A percentile compares a stretch with the other conserved stretches of the same genome.
Evolutionary conservation across 2,797 vertebrate species (phyloP).

Genomic region (Myotis vivesi): DNA sequence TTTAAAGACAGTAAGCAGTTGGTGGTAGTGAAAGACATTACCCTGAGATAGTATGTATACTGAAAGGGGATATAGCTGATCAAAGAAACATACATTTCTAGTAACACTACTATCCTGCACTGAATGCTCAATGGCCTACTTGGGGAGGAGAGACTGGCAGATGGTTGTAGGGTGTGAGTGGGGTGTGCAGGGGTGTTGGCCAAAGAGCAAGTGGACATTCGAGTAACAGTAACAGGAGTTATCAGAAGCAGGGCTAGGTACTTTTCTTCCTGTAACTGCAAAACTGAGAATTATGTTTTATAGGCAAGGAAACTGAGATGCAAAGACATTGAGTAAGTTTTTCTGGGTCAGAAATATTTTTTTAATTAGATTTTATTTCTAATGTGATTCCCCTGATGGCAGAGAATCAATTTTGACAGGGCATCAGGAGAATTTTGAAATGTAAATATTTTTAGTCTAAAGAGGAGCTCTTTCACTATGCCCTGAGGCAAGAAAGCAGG

Average conservation of each 20-base stretch:
- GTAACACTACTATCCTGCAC: background rate
- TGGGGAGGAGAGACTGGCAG: background rate
- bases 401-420: conserved; percentile 54
- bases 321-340: background rate
- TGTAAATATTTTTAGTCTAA: conserved; percentile 41
- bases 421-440: conserved; percentile 53
- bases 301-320: conserved; percentile 23
- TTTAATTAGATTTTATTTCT: conserved; percentile 30
- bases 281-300: background rate
- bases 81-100: background rate
- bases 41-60: background rate
- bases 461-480: background rate
- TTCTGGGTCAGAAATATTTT: background rate
- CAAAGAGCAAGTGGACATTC: background rate
- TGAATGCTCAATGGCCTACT: background rate
- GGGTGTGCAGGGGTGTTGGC: background rate
- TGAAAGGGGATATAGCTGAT: background rate
- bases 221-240: background rate
- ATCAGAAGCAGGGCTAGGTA: background rate
- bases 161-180: background rate
- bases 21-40: background rate
- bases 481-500: conserved; percentile 16
- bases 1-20: background rate
- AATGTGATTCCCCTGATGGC: background rate
- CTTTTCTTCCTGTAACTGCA: background rate